These are phyloP conservation scores for Agrilus cyanescens DNA, from an alignment of 2,888 invertebrate species.

Conservation along the genomic window DNA sequence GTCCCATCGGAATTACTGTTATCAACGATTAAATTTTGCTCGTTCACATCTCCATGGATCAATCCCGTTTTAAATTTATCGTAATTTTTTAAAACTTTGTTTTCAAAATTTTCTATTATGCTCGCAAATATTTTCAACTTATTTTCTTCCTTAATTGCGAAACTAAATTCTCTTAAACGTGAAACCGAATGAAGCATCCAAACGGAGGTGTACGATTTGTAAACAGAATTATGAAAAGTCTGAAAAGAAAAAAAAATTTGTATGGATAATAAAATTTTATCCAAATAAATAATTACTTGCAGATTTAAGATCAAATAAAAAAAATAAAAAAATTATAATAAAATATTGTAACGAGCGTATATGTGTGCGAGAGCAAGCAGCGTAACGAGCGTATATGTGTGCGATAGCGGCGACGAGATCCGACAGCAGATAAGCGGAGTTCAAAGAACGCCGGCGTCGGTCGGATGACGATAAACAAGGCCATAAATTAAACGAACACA, in stretches of 20 bases:
- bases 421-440: too few relatives aligned
- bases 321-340: not conserved
- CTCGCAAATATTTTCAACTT: slow-evolving; percentile 49
- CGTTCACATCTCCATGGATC: slow-evolving; percentile 87
- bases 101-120: slow-evolving; percentile 51
- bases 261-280: not conserved
- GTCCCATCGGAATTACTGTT: slow-evolving; percentile 28
- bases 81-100: slow-evolving; percentile 46
- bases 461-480: too few relatives aligned
- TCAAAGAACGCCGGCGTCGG: too few relatives aligned
- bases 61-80: slow-evolving; percentile 53
- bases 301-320: too few relatives aligned
- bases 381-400: too few relatives aligned
- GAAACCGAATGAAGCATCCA: slow-evolving; percentile 69
- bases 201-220: slow-evolving; percentile 50
- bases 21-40: slow-evolving; percentile 63
- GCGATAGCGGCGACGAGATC: too few relatives aligned
- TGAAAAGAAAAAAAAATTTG: slow-evolving; percentile 28
- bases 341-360: too few relatives aligned
- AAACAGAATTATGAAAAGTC: slow-evolving; percentile 62
- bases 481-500: too few relatives aligned
- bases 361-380: too few relatives aligned
- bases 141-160: slow-evolving; percentile 51
- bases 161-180: slow-evolving; percentile 55
- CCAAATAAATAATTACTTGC: too few relatives aligned